Percentiles rank a stretch among this genome's conserved stretches.
These are phyloP conservation scores for Proisotoma minuta DNA, from an alignment of 2,888 invertebrate species.

Conservation along the genomic window DNA sequence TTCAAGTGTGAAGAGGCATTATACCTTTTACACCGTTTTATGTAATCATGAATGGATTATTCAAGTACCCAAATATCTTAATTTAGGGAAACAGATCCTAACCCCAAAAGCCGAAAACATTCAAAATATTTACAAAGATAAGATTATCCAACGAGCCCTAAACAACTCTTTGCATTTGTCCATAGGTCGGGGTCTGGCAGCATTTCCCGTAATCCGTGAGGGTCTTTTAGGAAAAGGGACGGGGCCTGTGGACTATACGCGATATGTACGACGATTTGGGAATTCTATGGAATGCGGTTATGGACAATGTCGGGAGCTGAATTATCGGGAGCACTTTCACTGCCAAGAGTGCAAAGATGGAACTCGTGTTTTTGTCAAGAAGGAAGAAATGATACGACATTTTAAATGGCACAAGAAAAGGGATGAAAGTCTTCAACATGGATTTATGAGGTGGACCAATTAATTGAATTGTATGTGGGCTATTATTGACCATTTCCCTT, in stretches of 20 bases:
- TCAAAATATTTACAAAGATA: neutral
- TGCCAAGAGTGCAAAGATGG: slow-evolving; percentile 60
- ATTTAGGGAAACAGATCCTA: too few species aligned
- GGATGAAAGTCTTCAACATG: slow-evolving; percentile 91
- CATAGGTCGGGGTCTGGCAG: slow-evolving; percentile 44
- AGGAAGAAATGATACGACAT: slow-evolving; percentile 97
- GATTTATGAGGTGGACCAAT: slow-evolving; percentile 66
- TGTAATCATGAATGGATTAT: too few species aligned
- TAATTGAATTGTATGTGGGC: neutral
- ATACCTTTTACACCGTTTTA: too few species aligned
- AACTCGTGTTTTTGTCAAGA: slow-evolving; percentile 85
- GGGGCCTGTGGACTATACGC: slow-evolving; percentile 65
- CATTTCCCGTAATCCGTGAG: slow-evolving; percentile 47
- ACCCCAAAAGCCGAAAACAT: too few species aligned
- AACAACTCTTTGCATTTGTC: too few species aligned
- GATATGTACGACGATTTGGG: slow-evolving; percentile 79
- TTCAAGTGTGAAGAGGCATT: too few species aligned
- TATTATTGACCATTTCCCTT: neutral
- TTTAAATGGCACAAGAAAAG: slow-evolving; percentile 99
- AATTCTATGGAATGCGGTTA: slow-evolving; percentile 71
- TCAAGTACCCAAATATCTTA: too few species aligned
- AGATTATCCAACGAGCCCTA: neutral
- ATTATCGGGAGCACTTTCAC: slow-evolving; percentile 92
- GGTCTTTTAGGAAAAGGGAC: slow-evolving; percentile 47
- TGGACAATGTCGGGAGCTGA: slow-evolving; percentile 78